These are phyloP conservation scores for Ennomos quercinarius DNA, from an alignment of 2,888 invertebrate species.

Conservation along the genomic window DNA sequence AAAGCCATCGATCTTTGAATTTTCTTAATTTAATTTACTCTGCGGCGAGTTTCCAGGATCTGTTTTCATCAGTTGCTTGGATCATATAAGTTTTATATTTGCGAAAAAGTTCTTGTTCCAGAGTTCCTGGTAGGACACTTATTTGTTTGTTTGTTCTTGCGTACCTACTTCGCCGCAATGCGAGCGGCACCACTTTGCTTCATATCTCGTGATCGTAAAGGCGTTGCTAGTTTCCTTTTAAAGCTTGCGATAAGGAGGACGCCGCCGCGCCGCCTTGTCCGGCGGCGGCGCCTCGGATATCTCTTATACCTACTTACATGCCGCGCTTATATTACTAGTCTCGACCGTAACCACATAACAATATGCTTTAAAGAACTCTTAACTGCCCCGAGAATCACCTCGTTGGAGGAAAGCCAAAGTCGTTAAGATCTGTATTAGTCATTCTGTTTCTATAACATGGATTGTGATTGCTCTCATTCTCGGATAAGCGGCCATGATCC, in stretches of 20 bases:
- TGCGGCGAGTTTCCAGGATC: conserved; percentile 2
- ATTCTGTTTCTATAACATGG: conserved; percentile 30
- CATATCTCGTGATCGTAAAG: conserved; percentile 70
- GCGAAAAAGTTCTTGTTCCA: conserved; percentile 34
- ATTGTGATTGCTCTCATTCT: conserved; percentile 24
- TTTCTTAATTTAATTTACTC: conserved; percentile 18
- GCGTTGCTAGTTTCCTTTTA: conserved; percentile 79
- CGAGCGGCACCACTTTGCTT: conserved; percentile 61
- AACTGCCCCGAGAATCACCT: conserved; percentile 37
- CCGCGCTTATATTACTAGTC: conserved; percentile 34
- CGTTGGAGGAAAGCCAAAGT: conserved; percentile 37
- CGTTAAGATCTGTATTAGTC: conserved; percentile 31
- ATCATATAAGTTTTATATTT: conserved; percentile 24
- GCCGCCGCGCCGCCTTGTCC: conserved; percentile 54
- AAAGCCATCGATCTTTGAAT: conserved; percentile 13
- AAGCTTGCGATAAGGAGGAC: conserved; percentile 71
- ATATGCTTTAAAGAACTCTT: conserved; percentile 42
- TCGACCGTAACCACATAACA: conserved; percentile 50
- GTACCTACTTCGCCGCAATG: conserved; percentile 44
- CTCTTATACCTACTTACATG: conserved; percentile 38
- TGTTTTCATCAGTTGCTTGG: conserved; percentile 10
- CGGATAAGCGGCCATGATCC: conserved; percentile 14
- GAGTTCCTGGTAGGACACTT: conserved; percentile 25
- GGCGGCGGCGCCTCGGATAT: conserved; percentile 47
- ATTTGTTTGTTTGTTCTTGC: conserved; percentile 28